Percentiles rank a stretch among this genome's conserved stretches.
Evolutionary conservation across 1,140 invertebrate species (phyloP).

Genomic region (Brachionus asplanchnoidis): DNA sequence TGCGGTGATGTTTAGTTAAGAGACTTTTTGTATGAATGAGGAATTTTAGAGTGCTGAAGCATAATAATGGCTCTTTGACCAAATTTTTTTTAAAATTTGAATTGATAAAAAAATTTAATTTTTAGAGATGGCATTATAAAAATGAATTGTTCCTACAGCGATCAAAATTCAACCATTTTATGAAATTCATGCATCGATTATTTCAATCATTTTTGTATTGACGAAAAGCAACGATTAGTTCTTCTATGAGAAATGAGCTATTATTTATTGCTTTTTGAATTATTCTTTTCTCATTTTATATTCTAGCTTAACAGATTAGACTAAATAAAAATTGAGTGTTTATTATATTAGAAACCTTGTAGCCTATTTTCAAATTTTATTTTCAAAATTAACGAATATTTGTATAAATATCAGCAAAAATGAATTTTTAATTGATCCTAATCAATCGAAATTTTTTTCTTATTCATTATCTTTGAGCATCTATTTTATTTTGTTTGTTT

Average conservation of each 20-base stretch:
- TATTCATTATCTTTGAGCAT: neutral
- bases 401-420: neutral
- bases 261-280: neutral
- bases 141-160: neutral
- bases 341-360: neutral
- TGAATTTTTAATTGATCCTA: neutral
- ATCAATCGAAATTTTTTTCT: neutral
- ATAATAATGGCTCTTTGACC: neutral
- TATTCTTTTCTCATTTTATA: neutral
- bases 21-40: neutral
- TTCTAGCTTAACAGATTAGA: neutral
- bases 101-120: too few species aligned
- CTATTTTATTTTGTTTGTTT: constrained; percentile 12
- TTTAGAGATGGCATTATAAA: constrained; percentile 31
- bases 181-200: neutral
- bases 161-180: neutral
- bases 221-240: neutral
- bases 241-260: constrained; percentile 12
- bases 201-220: neutral
- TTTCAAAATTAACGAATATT: neutral
- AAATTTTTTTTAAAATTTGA: neutral
- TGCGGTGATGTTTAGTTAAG: neutral
- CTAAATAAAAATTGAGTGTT: neutral
- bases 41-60: neutral
- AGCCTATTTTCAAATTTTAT: neutral